These are phyloP conservation scores for Drosophila suboccidentalis DNA, from an alignment of 2,888 invertebrate species.

Conservation along the genomic window DNA sequence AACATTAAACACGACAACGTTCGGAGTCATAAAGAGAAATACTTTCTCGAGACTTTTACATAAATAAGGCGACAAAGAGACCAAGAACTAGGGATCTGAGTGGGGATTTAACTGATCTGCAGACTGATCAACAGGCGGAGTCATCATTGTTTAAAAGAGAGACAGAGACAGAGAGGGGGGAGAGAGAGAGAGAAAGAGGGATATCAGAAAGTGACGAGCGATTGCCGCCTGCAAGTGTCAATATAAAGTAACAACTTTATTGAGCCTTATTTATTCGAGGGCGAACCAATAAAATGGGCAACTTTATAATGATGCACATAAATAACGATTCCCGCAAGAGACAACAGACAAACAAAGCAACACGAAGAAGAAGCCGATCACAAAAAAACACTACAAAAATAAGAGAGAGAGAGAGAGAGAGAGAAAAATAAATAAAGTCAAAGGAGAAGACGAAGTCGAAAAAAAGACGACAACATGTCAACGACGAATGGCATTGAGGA, in stretches of 20 bases:
- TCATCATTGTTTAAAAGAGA: slow-evolving; percentile 23
- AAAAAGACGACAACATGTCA: slow-evolving; percentile 56
- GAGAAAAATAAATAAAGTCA: slow-evolving; percentile 1
- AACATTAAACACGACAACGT: slow-evolving; percentile 54
- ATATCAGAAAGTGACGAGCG: slow-evolving; percentile 73
- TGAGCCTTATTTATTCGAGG: slow-evolving; percentile 85
- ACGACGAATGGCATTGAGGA: slow-evolving; percentile 66
- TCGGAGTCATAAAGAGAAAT: slow-evolving; percentile 52
- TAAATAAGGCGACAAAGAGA: slow-evolving; percentile 59
- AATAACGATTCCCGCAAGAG: slow-evolving; percentile 65
- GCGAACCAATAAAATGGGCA: slow-evolving; percentile 84
- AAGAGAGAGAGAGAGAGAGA: neutral
- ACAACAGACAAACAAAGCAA: slow-evolving; percentile 20
- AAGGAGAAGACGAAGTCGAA: slow-evolving; percentile 19
- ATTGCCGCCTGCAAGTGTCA: slow-evolving; percentile 83
- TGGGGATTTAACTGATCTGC: slow-evolving; percentile 30
- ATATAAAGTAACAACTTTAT: slow-evolving; percentile 86
- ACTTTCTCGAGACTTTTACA: slow-evolving; percentile 73
- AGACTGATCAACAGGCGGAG: slow-evolving; percentile 1
- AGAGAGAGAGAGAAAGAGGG: neutral
- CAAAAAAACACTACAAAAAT: slow-evolving; percentile 23
- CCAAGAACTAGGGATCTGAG: slow-evolving; percentile 23
- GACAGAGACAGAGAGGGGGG: neutral
- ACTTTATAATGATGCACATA: slow-evolving; percentile 85
- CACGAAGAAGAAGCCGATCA: slow-evolving; percentile 26